Base-by-base conservation (phyloP, 2,797 vertebrate species). In the Malurus splendens region DNA sequence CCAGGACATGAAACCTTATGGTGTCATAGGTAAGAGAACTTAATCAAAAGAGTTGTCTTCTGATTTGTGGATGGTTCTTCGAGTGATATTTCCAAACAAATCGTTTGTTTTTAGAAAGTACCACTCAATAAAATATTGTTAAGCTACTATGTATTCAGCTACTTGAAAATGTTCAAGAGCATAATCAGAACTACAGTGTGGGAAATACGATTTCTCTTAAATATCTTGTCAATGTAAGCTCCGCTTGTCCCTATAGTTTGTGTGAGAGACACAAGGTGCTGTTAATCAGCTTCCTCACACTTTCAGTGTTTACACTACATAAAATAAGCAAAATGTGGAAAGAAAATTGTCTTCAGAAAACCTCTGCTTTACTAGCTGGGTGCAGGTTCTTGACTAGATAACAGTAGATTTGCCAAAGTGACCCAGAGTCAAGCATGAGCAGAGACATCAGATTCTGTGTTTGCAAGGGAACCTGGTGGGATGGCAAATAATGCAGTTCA, bases 1-100 rank as follows among this genome's bases (percentile, higher is more conserved):
- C 98, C 98, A 18, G 99, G 99, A 48, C 99, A 99, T 41, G 99
- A 99, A 97, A 97, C 98, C 2, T 98, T 99, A 64, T 99, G 99
- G 99, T 98, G 98, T 96, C 99, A 99, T 96, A 99, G 99, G 99
- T 99, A 97, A 98, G 97, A 85, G 32, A 45, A 77, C 36, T 52
- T 85, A 28, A 27, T 89, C 39, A 42, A 44, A 74, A 73, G 47
- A 65, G 18, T 42, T 48, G 70, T 17, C 5, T 70, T 91, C 50
- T 66, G 14, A 64, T 87, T 36, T 45, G 39, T 74, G 50, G 12
- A 22, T 86, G 85, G 8, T 77, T 64, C 28, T 78, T 83, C 65
- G 18, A 8, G 13, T 82, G 54, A 9, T 44, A 19, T 44, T 78
- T 86, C 42, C 50, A 83, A 56, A 44, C 5, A 70, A 45, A 65